Evolutionary conservation across 1,140 invertebrate genomes (phyloP).

Genomic region (Leptinotarsa lineolata): DNA sequence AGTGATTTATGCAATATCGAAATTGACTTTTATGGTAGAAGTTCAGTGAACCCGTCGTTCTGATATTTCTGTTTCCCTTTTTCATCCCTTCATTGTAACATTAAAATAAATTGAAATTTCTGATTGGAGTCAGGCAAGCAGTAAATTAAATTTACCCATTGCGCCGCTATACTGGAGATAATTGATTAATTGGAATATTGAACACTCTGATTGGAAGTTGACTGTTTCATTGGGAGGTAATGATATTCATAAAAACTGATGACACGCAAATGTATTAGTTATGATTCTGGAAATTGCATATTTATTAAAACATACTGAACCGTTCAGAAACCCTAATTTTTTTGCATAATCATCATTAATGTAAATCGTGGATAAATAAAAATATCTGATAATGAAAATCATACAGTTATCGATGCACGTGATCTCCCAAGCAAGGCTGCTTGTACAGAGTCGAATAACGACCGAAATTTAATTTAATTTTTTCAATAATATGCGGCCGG

Average conservation of each 20-base stretch:
- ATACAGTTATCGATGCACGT: too few species aligned
- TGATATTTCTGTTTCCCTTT: slow-evolving; percentile 10
- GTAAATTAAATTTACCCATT: slow-evolving; percentile 25
- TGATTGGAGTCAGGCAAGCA: slow-evolving; percentile 27
- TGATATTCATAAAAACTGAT: slow-evolving; percentile 1
- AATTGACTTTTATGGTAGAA: neutral
- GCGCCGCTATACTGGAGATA: slow-evolving; percentile 17
- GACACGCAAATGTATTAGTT: neutral
- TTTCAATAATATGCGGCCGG: too few species aligned
- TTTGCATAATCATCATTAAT: too few species aligned
- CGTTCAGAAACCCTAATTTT: too few species aligned
- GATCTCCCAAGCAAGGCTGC: too few species aligned
- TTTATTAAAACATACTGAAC: too few species aligned
- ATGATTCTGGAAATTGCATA: too few species aligned
- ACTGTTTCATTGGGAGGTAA: slow-evolving; percentile 3
- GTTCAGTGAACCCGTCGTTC: slow-evolving; percentile 9
- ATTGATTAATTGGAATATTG: slow-evolving; percentile 28
- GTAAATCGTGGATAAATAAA: too few species aligned
- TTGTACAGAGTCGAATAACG: too few species aligned
- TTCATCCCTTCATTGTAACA: slow-evolving; percentile 16
- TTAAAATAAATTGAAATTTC: slow-evolving; percentile 28
- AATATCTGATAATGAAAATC: too few species aligned
- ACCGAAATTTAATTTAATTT: too few species aligned
- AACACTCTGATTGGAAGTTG: slow-evolving; percentile 4
- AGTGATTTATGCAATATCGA: neutral